These are phyloP conservation scores for Sternotherus odoratus DNA, from an alignment of 2,797 vertebrate genomes.

Conservation along the genomic window DNA sequence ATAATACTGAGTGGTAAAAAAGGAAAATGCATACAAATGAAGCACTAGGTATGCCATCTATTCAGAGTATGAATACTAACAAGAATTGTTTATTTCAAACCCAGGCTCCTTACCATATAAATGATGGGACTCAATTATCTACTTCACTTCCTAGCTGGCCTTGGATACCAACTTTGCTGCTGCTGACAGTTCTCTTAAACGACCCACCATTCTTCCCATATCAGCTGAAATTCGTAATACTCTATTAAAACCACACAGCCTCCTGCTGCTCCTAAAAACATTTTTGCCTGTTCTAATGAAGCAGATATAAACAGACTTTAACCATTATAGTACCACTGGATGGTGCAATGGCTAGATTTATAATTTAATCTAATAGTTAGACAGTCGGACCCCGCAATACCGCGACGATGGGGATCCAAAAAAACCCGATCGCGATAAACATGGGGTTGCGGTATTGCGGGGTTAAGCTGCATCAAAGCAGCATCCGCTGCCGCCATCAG, in stretches of 20 bases:
- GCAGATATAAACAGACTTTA: background rate
- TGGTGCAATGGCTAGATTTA: background rate
- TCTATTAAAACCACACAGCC: background rate
- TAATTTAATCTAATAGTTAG: background rate
- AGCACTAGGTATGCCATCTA: background rate
- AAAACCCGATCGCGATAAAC: no score
- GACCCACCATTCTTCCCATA: background rate
- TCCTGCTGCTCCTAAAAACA: background rate
- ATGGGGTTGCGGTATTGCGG: no score
- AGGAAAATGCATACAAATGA: slow-evolving; percentile 8
- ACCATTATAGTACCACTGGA: background rate
- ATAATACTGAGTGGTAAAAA: background rate
- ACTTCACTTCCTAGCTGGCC: background rate
- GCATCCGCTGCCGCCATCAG: no score
- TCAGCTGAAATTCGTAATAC: background rate
- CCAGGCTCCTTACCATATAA: background rate
- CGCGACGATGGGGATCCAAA: no score
- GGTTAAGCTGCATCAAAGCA: no score
- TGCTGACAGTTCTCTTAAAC: background rate
- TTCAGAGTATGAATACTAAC: slow-evolving; percentile 5
- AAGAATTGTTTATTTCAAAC: slow-evolving; percentile 34
- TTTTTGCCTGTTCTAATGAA: background rate
- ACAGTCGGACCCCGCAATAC: no score
- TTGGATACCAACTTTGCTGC: background rate
- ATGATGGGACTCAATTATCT: background rate